Percentiles rank a stretch among this genome's conserved stretches.
Conservation (phyloP, 2,113 vertebrate species). For the Raja brachyura region DNA sequence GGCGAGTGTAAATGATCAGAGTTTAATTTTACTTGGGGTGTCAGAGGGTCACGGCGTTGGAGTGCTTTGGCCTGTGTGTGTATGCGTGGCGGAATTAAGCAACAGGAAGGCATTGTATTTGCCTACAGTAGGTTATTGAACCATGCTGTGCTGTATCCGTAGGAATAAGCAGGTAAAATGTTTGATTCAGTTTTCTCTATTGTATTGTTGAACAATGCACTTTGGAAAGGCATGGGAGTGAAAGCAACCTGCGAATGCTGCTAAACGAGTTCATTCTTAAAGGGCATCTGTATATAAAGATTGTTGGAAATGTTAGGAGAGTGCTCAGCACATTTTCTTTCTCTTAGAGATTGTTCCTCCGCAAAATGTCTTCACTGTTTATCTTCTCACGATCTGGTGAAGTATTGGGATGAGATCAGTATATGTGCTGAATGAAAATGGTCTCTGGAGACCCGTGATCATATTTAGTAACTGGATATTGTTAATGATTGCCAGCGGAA, state of each 20-base stretch:
- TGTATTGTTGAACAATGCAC: background rate
- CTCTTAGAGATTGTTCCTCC: background rate
- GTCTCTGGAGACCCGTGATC: background rate
- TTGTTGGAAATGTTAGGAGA: background rate
- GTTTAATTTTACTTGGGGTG: constrained; percentile 22
- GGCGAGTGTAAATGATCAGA: constrained; percentile 23
- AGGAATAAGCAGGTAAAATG: constrained; percentile 17
- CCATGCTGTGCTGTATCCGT: constrained; percentile 21
- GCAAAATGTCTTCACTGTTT: background rate
- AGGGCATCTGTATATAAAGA: background rate
- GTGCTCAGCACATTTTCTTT: background rate
- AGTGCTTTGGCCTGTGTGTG: background rate
- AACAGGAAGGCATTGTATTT: background rate
- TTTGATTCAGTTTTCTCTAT: constrained; percentile 2
- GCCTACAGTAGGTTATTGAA: constrained; percentile 9
- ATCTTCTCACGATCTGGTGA: background rate
- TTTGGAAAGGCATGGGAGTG: background rate
- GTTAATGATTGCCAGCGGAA: background rate
- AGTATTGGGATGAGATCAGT: background rate
- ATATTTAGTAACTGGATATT: constrained; percentile 9
- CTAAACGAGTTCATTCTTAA: background rate
- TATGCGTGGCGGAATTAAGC: constrained; percentile 1
- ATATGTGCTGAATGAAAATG: background rate
- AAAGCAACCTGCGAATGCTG: background rate
- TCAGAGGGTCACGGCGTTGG: background rate